Evolutionary conservation across 2,888 invertebrate species (phyloP), one percentile per base, ranked within the genome.

Genomic region (Eurois occulta): DNA sequence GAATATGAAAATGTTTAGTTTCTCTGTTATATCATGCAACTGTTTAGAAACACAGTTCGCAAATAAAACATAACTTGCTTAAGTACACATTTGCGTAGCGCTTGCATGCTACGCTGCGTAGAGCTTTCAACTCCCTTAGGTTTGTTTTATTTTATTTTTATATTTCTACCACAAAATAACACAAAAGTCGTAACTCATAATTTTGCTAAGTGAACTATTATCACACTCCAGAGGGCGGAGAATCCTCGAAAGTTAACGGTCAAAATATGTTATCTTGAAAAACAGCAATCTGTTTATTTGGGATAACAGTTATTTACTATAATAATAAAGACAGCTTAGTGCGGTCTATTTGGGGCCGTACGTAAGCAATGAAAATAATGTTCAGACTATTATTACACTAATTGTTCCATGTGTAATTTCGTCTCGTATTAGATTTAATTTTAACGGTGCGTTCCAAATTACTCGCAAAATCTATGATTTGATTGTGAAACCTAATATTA

Each of bases 301-400:
- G 69, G 69, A 86, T 80, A 70, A 41, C 60, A 73, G 70, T 75
- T 83, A 80, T 77, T 80, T 77, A 73, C 72, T 69, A 60, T 77
- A 75, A 78, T 74, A 80, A 80, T 77, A 78, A 80, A 77, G 38
- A 71, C 46, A 70, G 80, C 77, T 75, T 80, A 77, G 64, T 71
- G 66, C 3, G 70, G 28, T 24, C 48, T 71, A 75, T 78, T 80
- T 77, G 35, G 58, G 62, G 58, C 62, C 58, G 55, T 71, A 70
- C 62, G 55, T 69, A 70, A 71, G 72, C 52, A 67, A 76, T 85
- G 52, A 86, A 87, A 85, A 77, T 85, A 76, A 83, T 76, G 74
- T 72, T 65, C 28, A n/a, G 52, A 77, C 62, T 78, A 71, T 78
- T 77, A 72, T 67, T n/a, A 69, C 77, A 58, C 65, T 65, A 74